phyloP scores from a whole-genome alignment of 2,888 invertebrate genomes.

The Drosophila pseudotakahashii region DNA sequence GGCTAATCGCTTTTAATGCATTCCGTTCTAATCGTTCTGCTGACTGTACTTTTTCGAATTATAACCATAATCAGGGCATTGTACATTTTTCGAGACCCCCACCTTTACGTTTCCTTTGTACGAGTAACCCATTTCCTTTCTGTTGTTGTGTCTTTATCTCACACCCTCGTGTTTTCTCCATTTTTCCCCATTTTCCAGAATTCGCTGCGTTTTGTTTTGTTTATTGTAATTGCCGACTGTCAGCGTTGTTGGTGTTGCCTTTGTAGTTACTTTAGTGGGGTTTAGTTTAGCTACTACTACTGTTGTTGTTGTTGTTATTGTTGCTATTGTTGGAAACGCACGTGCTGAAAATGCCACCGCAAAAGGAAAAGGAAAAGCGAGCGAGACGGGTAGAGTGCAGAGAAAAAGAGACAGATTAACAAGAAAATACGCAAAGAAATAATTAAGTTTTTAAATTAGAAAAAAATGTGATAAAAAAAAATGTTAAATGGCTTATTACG shows the following conservation, averaged over 20 bases:
- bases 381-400: not conserved
- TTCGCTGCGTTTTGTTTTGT: conserved; percentile 74
- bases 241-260: conserved; percentile 41
- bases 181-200: conserved; percentile 44
- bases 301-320: conserved; percentile 31
- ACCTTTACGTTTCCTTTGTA: conserved; percentile 22
- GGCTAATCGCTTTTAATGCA: not conserved
- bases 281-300: conserved; percentile 11
- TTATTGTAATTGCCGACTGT: conserved; percentile 74
- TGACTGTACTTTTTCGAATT: conserved; percentile 20
- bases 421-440: not conserved
- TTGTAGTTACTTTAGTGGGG: conserved; percentile 33
- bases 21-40: not conserved
- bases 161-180: conserved; percentile 1
- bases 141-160: conserved; percentile 7
- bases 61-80: conserved; percentile 12
- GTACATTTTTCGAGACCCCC: conserved; percentile 14
- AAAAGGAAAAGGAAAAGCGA: conserved; percentile 25
- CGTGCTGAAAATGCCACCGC: conserved; percentile 49
- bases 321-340: conserved; percentile 35
- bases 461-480: not conserved
- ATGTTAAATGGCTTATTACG: too few relatives aligned
- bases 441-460: not conserved
- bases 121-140: conserved; percentile 37
- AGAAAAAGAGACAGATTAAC: not conserved